These are phyloP conservation scores for Agrilus mali DNA, from an alignment of 2,888 invertebrate genomes.

Conservation along the genomic window DNA sequence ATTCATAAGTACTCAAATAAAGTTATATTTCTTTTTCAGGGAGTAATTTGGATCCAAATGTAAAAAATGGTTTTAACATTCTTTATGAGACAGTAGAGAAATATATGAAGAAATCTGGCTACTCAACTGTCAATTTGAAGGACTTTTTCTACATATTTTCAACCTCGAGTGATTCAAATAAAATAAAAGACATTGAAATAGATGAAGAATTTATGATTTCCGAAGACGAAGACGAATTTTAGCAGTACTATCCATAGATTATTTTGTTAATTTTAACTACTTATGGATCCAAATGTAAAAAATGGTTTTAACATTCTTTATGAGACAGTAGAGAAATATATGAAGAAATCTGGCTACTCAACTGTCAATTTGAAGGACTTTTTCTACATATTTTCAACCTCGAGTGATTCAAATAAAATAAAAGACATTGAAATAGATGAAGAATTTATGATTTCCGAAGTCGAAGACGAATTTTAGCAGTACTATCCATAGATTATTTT, in stretches of 20 bases:
- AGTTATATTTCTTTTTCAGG: constrained; percentile 34
- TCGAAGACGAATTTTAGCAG: constrained; percentile 6
- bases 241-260: neutral
- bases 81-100: constrained; percentile 56
- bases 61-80: constrained; percentile 44
- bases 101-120: constrained; percentile 53
- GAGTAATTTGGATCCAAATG: constrained; percentile 36
- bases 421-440: constrained; percentile 2
- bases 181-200: constrained; percentile 1
- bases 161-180: constrained; percentile 3
- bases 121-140: constrained; percentile 51
- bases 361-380: constrained; percentile 48
- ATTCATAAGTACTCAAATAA: constrained; percentile 12
- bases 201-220: constrained; percentile 2
- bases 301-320: constrained; percentile 49
- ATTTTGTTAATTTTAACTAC: neutral
- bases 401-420: constrained; percentile 1
- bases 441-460: constrained; percentile 2
- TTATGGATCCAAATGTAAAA: constrained; percentile 36
- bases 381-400: constrained; percentile 25
- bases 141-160: constrained; percentile 34
- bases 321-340: constrained; percentile 48
- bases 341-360: constrained; percentile 42
- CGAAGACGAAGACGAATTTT: constrained; percentile 7
- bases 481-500: neutral